phyloP scores from a whole-genome alignment of 1,140 invertebrate species.

The Pseudomyrmex cubaensis region DNA sequence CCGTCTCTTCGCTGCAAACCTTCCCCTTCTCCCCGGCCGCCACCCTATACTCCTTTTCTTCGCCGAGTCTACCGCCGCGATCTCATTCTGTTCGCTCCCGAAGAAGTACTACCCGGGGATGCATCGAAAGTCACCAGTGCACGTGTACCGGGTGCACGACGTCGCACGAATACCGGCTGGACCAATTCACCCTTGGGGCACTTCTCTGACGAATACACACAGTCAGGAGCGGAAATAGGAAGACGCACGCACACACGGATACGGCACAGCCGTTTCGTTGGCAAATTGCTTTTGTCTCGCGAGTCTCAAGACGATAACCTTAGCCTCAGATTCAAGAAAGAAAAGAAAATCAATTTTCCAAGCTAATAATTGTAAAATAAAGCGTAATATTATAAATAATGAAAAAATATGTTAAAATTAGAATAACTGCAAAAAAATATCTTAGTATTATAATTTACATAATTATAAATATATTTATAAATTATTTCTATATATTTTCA shows the following conservation, averaged over 20 bases:
- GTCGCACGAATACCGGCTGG: slow-evolving; percentile 14
- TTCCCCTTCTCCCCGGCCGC: background rate
- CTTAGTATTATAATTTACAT: background rate
- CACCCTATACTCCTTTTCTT: slow-evolving; percentile 1
- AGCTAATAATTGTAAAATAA: background rate
- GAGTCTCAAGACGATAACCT: slow-evolving; percentile 56
- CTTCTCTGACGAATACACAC: slow-evolving; percentile 39
- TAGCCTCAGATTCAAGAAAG: slow-evolving; percentile 19
- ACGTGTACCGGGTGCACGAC: slow-evolving; percentile 16
- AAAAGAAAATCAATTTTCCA: slow-evolving; percentile 31
- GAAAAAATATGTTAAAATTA: too few relatives aligned
- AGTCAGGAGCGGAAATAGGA: background rate
- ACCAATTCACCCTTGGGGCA: slow-evolving; percentile 66
- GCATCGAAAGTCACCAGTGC: slow-evolving; percentile 66
- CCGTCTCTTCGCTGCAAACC: background rate
- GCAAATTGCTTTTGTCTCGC: slow-evolving; percentile 70
- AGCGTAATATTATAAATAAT: too few relatives aligned
- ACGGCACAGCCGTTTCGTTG: slow-evolving; percentile 37
- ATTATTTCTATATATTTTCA: background rate
- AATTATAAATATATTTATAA: background rate
- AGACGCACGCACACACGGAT: slow-evolving; percentile 27
- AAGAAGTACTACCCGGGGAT: slow-evolving; percentile 47
- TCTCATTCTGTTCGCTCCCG: slow-evolving; percentile 19
- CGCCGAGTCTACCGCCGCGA: slow-evolving; percentile 1
- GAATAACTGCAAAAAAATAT: too few relatives aligned